phyloP scores from a whole-genome alignment of 2,888 invertebrate species.

The Cantharis nigra region DNA sequence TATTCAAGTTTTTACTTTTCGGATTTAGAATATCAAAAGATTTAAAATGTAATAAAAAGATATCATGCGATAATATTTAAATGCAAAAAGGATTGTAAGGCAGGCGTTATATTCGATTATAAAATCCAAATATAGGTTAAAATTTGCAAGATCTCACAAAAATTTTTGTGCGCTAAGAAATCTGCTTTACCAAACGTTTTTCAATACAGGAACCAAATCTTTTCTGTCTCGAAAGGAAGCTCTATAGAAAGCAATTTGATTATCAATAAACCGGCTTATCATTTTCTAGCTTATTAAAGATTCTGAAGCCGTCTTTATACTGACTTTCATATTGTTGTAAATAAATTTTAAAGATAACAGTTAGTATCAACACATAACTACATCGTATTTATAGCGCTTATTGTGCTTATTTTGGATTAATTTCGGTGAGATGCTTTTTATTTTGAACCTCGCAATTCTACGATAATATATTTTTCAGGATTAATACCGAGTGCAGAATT shows the following conservation, averaged over 20 bases:
- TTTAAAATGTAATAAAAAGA: background rate
- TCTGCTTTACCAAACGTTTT: background rate
- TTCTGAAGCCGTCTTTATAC: background rate
- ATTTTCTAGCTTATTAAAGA: constrained; percentile 5
- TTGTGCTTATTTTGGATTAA: background rate
- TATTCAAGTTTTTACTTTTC: background rate
- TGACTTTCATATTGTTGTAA: background rate
- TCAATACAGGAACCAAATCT: background rate
- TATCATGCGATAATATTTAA: background rate
- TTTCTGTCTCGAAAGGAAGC: constrained; percentile 20
- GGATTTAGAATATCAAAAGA: background rate
- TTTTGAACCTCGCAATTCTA: too few species aligned
- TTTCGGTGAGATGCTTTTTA: too few species aligned
- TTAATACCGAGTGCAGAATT: too few species aligned
- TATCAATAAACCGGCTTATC: constrained; percentile 22
- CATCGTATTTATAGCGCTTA: background rate
- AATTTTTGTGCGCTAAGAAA: background rate
- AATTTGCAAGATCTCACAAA: background rate
- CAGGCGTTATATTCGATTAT: background rate
- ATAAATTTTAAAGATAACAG: background rate
- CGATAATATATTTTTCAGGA: too few species aligned
- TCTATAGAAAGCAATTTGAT: constrained; percentile 16
- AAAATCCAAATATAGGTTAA: background rate
- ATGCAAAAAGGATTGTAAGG: background rate
- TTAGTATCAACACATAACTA: background rate